A percentile compares a stretch with the other conserved stretches of the same genome.
phyloP scores from a whole-genome alignment of 2,113 vertebrate genomes.

The Taxidea taxus region DNA sequence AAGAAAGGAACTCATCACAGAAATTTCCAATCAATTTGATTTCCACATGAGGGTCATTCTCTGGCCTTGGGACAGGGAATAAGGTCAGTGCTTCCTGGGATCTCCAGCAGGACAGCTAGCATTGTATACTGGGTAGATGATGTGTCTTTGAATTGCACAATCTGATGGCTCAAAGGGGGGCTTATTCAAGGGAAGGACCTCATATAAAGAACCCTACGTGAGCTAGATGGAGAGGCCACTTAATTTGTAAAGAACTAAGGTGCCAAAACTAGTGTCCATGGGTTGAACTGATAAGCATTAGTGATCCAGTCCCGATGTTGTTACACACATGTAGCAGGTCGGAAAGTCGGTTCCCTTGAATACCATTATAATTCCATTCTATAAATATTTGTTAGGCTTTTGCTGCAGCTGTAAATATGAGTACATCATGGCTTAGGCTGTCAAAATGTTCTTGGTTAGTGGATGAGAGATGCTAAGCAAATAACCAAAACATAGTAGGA shows the following conservation, averaged over 20 bases:
- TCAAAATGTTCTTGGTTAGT: not conserved
- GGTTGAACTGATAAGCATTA: not conserved
- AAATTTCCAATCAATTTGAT: not conserved
- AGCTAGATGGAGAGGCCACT: not conserved
- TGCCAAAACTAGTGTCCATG: not conserved
- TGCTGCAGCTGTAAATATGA: not conserved
- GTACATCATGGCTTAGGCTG: not conserved
- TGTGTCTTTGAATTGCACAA: not conserved
- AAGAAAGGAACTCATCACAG: not conserved
- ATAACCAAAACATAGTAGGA: not conserved
- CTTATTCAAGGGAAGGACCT: not conserved
- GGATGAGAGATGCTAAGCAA: not conserved
- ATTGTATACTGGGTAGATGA: not conserved
- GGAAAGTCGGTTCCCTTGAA: not conserved
- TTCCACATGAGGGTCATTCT: not conserved
- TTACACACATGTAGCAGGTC: not conserved
- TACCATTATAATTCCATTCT: not conserved
- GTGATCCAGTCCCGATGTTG: not conserved
- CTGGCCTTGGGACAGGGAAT: not conserved
- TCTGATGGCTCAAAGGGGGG: not conserved
- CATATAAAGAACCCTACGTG: not conserved
- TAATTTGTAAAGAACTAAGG: not conserved
- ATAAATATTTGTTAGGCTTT: not conserved
- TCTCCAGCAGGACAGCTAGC: not conserved
- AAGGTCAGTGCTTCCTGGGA: rapidly evolving